A percentile compares a stretch with the other conserved stretches of the same genome.
These are phyloP conservation scores for Chelonus formosanus DNA, from an alignment of 2,888 invertebrate genomes.

Conservation along the genomic window DNA sequence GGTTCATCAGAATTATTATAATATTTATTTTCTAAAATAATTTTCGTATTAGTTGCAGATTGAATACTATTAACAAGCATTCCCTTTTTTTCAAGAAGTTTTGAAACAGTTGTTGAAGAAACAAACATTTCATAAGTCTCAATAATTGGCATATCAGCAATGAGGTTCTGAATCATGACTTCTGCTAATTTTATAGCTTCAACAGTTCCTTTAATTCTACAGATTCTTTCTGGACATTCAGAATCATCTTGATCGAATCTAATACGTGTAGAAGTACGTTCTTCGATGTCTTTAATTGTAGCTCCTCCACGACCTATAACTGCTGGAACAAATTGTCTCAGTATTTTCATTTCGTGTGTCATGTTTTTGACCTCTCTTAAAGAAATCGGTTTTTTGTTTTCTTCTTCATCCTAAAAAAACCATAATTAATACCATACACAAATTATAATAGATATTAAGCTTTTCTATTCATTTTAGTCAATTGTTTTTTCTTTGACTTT, in stretches of 20 bases:
- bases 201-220: constrained; percentile 75
- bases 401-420: constrained; percentile 63
- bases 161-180: constrained; percentile 73
- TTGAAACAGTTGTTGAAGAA: constrained; percentile 73
- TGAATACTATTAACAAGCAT: constrained; percentile 77
- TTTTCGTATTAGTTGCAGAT: constrained; percentile 76
- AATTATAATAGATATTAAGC: too few relatives aligned
- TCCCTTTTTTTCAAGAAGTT: constrained; percentile 80
- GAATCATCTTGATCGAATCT: constrained; percentile 66
- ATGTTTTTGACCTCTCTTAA: constrained; percentile 15
- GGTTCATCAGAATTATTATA: constrained; percentile 39
- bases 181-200: constrained; percentile 78
- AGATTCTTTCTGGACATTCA: constrained; percentile 71
- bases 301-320: constrained; percentile 80
- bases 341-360: constrained; percentile 69
- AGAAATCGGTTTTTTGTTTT: constrained; percentile 45
- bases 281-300: constrained; percentile 80
- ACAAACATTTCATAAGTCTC: constrained; percentile 75
- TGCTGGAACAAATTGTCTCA: constrained; percentile 72
- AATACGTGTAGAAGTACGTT: constrained; percentile 74
- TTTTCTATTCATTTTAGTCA: too few relatives aligned
- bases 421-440: too few relatives aligned
- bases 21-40: constrained; percentile 68
- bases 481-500: too few relatives aligned
- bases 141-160: constrained; percentile 75